Percentiles rank a stretch among this genome's conserved stretches.
Evolutionary conservation across 2,113 vertebrate genomes (phyloP).

Genomic region (Hystrix brachyura): DNA sequence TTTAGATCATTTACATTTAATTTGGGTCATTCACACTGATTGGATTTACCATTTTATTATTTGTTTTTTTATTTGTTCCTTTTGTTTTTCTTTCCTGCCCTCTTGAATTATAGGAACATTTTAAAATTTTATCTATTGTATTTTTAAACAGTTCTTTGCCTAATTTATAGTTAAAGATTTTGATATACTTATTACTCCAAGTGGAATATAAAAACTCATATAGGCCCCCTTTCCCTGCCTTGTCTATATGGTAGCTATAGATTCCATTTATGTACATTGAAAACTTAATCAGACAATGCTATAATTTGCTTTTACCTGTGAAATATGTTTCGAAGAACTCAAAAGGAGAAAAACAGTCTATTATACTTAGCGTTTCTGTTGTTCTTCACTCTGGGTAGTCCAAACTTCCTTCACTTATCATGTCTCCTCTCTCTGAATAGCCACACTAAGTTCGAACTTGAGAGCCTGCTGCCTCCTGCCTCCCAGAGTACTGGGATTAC

Average conservation of each 20-base stretch:
- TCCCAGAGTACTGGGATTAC: not conserved
- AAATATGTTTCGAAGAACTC: conserved; percentile 53
- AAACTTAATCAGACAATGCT: conserved; percentile 17
- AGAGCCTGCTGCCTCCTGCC: not conserved
- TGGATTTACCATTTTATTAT: not conserved
- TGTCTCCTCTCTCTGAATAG: conserved; percentile 13
- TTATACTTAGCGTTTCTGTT: not conserved
- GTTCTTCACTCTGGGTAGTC: conserved; percentile 10
- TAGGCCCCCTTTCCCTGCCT: not conserved
- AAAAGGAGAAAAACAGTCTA: conserved; percentile 1
- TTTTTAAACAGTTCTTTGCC: conserved; percentile 26
- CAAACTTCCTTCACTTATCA: conserved; percentile 10
- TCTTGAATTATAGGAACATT: not conserved
- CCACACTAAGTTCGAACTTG: not conserved
- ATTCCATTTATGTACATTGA: not conserved
- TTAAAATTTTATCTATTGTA: conserved; percentile 6
- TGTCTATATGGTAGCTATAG: not conserved
- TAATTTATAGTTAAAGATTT: conserved; percentile 46
- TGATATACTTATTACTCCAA: not conserved
- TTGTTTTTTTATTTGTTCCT: conserved; percentile 4
- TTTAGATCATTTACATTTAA: conserved; percentile 48
- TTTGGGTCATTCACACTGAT: not conserved
- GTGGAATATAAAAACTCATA: conserved; percentile 40
- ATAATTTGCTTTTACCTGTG: conserved; percentile 24
- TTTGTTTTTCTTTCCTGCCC: not conserved